A percentile compares a stretch with the other conserved stretches of the same genome.
phyloP scores from a whole-genome alignment of 1,140 invertebrate genomes.

The Drosophila sechellia region DNA sequence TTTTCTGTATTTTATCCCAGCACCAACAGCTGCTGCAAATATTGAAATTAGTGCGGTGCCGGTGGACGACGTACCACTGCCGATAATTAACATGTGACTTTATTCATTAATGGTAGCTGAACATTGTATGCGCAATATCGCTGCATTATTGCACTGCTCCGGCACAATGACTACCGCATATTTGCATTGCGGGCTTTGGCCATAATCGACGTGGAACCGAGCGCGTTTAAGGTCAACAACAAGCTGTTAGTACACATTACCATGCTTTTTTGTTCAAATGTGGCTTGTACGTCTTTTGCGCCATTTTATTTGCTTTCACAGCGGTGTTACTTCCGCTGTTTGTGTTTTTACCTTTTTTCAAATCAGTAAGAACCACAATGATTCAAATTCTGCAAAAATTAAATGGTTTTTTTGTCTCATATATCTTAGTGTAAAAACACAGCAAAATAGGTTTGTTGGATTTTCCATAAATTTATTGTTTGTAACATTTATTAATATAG shows the following conservation, averaged over 20 bases:
- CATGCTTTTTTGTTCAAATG: constrained; percentile 24
- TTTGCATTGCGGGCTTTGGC: constrained; percentile 40
- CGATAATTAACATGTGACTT: constrained; percentile 75
- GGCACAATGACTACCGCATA: constrained; percentile 47
- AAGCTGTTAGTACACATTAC: constrained; percentile 20
- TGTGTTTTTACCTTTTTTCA: too few relatives aligned
- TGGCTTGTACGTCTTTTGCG: constrained; percentile 13
- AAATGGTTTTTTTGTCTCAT: too few relatives aligned
- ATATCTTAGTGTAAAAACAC: too few relatives aligned
- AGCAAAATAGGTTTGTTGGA: too few relatives aligned
- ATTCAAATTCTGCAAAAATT: too few relatives aligned
- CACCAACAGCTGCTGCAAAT: constrained; percentile 45
- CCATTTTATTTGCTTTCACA: not conserved
- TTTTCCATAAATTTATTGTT: too few relatives aligned
- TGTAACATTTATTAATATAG: too few relatives aligned
- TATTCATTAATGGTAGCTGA: constrained; percentile 53
- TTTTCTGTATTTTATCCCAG: constrained; percentile 24
- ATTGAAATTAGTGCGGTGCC: constrained; percentile 65
- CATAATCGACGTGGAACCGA: constrained; percentile 7
- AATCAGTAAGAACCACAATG: too few relatives aligned
- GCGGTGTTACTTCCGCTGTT: not conserved
- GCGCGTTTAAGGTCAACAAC: constrained; percentile 48
- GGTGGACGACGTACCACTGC: constrained; percentile 44
- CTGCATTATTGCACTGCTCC: constrained; percentile 47
- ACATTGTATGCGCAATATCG: constrained; percentile 40